Conservation (phyloP, 2,113 vertebrate species). For the Malurus elegans region DNA sequence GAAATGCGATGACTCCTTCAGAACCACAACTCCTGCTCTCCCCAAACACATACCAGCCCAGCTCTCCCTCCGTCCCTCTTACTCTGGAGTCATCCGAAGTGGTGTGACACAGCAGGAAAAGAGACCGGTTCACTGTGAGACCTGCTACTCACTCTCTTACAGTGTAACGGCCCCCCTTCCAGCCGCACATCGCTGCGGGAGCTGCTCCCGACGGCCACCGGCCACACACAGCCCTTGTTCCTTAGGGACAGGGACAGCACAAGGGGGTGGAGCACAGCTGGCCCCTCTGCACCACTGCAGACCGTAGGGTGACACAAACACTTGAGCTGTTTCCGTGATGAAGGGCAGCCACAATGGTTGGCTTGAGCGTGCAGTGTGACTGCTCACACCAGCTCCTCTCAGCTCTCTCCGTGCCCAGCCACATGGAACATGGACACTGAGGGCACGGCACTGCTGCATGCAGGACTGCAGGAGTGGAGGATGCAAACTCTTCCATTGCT, state of each 20-base stretch:
- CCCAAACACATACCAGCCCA: background rate
- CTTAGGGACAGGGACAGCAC: background rate
- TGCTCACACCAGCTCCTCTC: background rate
- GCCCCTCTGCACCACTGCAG: background rate
- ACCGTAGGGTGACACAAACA: rapidly evolving
- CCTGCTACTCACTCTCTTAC: conserved; percentile 98
- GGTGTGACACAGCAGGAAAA: conserved; percentile 85
- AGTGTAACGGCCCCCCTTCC: conserved; percentile 98
- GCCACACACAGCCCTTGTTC: background rate
- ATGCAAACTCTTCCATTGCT: background rate
- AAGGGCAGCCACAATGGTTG: rapidly evolving
- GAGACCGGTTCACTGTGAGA: conserved; percentile 99
- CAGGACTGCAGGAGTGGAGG: background rate
- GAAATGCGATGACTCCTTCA: background rate
- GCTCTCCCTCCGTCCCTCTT: background rate
- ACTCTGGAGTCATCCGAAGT: conserved; percentile 8
- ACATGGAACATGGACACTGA: rapidly evolving
- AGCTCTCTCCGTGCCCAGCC: background rate
- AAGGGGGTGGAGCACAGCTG: rapidly evolving
- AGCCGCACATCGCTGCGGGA: conserved; percentile 59
- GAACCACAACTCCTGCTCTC: background rate
- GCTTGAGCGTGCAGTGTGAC: background rate
- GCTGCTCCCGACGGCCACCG: background rate
- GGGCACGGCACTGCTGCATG: rapidly evolving
- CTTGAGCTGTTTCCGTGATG: rapidly evolving